Evolutionary conservation across 1,140 invertebrate species (phyloP).

Genomic region (Trichogramma pretiosum): DNA sequence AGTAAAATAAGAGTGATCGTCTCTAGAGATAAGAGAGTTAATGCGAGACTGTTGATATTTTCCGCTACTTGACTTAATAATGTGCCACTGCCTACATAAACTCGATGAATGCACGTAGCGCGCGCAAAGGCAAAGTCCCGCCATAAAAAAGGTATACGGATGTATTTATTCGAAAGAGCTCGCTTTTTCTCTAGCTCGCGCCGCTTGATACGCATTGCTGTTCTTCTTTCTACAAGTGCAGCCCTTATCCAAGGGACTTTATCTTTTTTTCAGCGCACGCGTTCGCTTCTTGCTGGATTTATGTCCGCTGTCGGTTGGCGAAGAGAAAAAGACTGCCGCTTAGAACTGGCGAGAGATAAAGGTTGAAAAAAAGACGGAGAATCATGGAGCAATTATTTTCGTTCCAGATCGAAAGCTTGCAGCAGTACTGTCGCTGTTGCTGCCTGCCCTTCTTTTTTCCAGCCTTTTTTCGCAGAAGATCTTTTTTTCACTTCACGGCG

Average conservation of each 20-base stretch:
- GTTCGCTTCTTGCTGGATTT: slow-evolving; percentile 31
- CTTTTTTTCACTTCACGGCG: neutral
- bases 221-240: slow-evolving; percentile 15
- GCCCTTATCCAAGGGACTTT: slow-evolving; percentile 34
- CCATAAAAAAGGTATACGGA: slow-evolving; percentile 42
- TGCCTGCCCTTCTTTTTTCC: slow-evolving; percentile 17
- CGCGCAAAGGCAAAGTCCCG: slow-evolving; percentile 31
- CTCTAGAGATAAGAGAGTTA: slow-evolving; percentile 25
- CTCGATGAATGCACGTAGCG: too few relatives aligned
- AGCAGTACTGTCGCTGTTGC: too few relatives aligned
- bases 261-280: slow-evolving; percentile 42
- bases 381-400: slow-evolving; percentile 39
- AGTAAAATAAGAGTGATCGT: slow-evolving; percentile 23
- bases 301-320: slow-evolving; percentile 31
- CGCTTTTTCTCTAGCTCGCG: slow-evolving; percentile 29
- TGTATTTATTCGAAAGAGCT: slow-evolving; percentile 46
- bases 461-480: neutral
- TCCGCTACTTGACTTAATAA: slow-evolving; percentile 46
- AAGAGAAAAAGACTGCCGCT: slow-evolving; percentile 22
- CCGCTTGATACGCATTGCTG: slow-evolving; percentile 7
- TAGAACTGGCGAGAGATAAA: slow-evolving; percentile 17
- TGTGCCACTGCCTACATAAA: too few relatives aligned
- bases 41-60: slow-evolving; percentile 39
- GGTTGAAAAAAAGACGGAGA: slow-evolving; percentile 16
- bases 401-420: slow-evolving; percentile 33